Evolutionary conservation across 2,888 invertebrate species (phyloP), one percentile per base, ranked within the genome.

Genomic region (Biston stratarius): DNA sequence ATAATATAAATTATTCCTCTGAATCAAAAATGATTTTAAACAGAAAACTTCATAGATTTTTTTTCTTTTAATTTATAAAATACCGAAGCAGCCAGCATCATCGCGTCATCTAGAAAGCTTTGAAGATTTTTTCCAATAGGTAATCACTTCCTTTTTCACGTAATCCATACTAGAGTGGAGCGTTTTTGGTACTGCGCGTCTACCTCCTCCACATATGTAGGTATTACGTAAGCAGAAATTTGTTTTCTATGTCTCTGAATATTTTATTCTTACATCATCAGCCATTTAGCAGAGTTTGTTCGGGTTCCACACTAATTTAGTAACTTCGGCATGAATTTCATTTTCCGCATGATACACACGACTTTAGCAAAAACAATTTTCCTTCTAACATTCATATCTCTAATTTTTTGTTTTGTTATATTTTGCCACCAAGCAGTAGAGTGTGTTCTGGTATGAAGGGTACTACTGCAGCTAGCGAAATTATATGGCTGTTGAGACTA

Each of bases 81-180:
- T 47, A 15, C 2, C 47, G 58, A 58, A 48, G 57, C 33, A 45
- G 36, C 38, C 58, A 48, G 15, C 38, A 15, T 48, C 48, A 36
- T 12, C 12, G 38, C 36, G 58, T 48, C 48, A 47, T 47, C 47
- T 36, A 38, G 48, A 58, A 34, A 34, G 57, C 45, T 57, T 58
- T 70, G 70, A 76, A 76, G 72, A 79, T 77, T 81, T 83, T n/a
- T 83, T 80, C 81, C 82, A 72, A 83, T 84, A n/a, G n/a, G n/a
- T n/a, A 84, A 85, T 84, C 74, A 74, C 76, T 47, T 48, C 15
- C 48, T 58, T 80, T 82, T 79, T 80, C 70, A 61, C 72, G 69
- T 78, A 80, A 81, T 78, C 75, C 73, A 79, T 81, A 69, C 70
- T 69, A 65, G 68, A 57, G 69, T 34, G 62, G 56, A 74, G 70